Evolutionary conservation across 2,113 vertebrate genomes (phyloP).

Genomic region (Melanotaenia duboulayi): DNA sequence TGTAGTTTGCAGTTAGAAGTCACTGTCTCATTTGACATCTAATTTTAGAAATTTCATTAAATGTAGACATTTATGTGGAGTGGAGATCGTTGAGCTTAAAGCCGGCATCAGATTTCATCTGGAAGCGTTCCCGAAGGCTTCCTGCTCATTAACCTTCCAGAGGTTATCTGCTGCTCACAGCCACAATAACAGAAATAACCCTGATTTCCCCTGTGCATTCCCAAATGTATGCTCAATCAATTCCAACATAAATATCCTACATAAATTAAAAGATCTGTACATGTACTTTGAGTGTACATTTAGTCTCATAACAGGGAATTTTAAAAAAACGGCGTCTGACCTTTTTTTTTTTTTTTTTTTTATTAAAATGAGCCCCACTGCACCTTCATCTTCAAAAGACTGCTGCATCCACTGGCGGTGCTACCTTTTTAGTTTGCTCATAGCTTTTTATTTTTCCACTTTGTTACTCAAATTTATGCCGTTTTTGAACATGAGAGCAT

Average conservation of each 20-base stretch:
- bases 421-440: slow-evolving; percentile 26
- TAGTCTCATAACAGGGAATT: not conserved
- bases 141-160: slow-evolving; percentile 73
- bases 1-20: slow-evolving; percentile 1
- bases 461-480: slow-evolving; percentile 28
- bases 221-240: slow-evolving; percentile 57
- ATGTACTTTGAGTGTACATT: slow-evolving; percentile 2
- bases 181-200: slow-evolving; percentile 64
- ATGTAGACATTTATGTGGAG: slow-evolving; percentile 19
- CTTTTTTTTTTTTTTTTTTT: not conserved
- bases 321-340: not conserved
- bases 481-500: slow-evolving; percentile 36
- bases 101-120: slow-evolving; percentile 53
- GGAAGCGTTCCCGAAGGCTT: slow-evolving; percentile 54
- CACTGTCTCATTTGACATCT: slow-evolving; percentile 38
- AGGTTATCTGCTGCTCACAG: slow-evolving; percentile 67
- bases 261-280: slow-evolving; percentile 11
- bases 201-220: slow-evolving; percentile 47
- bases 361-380: slow-evolving; percentile 2
- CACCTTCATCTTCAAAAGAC: slow-evolving; percentile 46
- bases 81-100: slow-evolving; percentile 31
- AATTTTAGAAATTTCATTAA: slow-evolving; percentile 70
- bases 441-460: slow-evolving; percentile 22
- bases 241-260: slow-evolving; percentile 39
- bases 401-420: not conserved